These are phyloP conservation scores for Brachionus manjavacas DNA, from an alignment of 1,140 invertebrate genomes.

Conservation along the genomic window DNA sequence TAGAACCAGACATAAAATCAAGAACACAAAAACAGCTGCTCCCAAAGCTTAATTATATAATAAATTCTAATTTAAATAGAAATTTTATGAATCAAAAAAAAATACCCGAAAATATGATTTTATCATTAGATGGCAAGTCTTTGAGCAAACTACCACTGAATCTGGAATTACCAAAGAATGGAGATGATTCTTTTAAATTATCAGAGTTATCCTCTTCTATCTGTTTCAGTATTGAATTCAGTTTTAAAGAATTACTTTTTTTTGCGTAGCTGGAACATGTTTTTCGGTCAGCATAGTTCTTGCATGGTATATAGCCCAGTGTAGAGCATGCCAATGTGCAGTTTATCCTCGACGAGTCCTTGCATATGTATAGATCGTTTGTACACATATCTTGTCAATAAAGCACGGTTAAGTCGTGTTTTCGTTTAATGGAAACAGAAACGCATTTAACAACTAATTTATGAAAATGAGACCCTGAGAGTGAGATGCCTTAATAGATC, in stretches of 20 bases:
- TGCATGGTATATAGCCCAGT: slow-evolving; percentile 39
- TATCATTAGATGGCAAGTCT: not conserved
- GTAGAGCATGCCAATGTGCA: slow-evolving; percentile 35
- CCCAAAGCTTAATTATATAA: not conserved
- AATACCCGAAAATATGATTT: slow-evolving; percentile 6
- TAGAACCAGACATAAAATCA: not conserved
- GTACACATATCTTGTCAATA: slow-evolving; percentile 38
- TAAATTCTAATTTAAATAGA: not conserved
- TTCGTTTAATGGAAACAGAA: slow-evolving; percentile 9
- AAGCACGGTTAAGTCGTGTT: not conserved
- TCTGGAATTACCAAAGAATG: not conserved
- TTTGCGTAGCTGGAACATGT: not conserved
- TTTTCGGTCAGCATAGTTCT: slow-evolving; percentile 27
- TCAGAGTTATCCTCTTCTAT: not conserved
- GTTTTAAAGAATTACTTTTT: slow-evolving; percentile 34
- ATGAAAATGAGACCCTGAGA: slow-evolving; percentile 23
- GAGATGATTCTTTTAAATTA: slow-evolving; percentile 9
- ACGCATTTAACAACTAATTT: not conserved
- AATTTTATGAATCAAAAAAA: not conserved
- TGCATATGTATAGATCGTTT: slow-evolving; percentile 38
- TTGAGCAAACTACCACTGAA: not conserved
- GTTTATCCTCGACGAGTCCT: slow-evolving; percentile 35
- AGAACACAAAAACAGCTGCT: not conserved
- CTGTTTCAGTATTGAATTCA: not conserved
- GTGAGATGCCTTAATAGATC: not conserved